A percentile compares a stretch with the other conserved stretches of the same genome.
Conservation (phyloP, 2,888 invertebrate genomes). For the Parnassius apollo region DNA sequence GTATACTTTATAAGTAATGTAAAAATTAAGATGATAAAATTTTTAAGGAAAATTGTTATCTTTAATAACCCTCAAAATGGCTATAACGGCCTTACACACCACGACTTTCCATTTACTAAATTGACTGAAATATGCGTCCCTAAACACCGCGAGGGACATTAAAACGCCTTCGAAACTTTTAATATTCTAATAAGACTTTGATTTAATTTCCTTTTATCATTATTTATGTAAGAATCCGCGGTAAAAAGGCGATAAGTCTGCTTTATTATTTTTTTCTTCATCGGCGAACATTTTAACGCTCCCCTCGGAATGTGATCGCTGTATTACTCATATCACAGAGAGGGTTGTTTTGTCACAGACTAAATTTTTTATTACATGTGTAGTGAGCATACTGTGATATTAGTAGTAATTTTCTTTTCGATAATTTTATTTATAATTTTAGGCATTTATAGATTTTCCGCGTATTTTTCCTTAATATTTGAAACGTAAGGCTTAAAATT, state of each 20-base stretch:
- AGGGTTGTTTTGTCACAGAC: slow-evolving; percentile 51
- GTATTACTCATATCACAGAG: slow-evolving; percentile 36
- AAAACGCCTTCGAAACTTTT: slow-evolving; percentile 76
- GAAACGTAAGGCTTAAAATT: slow-evolving; percentile 25
- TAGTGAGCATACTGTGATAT: slow-evolving; percentile 21
- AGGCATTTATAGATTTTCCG: not conserved
- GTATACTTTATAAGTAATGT: too few relatives aligned
- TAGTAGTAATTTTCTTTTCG: not conserved
- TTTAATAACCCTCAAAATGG: slow-evolving; percentile 54
- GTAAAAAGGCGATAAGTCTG: slow-evolving; percentile 73
- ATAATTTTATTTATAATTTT: not conserved
- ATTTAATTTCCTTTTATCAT: slow-evolving; percentile 81
- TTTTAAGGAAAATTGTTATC: slow-evolving; percentile 43
- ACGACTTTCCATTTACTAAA: slow-evolving; percentile 71
- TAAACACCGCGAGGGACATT: slow-evolving; percentile 72
- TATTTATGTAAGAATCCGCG: slow-evolving; percentile 76
- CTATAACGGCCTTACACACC: slow-evolving; percentile 48
- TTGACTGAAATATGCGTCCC: slow-evolving; percentile 78
- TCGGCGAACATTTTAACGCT: slow-evolving; percentile 43
- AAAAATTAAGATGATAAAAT: slow-evolving; percentile 39
- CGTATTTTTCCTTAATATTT: not conserved
- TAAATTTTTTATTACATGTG: slow-evolving; percentile 25
- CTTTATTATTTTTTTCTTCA: slow-evolving; percentile 64
- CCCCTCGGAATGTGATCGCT: slow-evolving; percentile 52
- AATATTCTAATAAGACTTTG: slow-evolving; percentile 80